Evolutionary conservation across 2,888 invertebrate genomes (phyloP).

Genomic region (Entomobrya proxima): DNA sequence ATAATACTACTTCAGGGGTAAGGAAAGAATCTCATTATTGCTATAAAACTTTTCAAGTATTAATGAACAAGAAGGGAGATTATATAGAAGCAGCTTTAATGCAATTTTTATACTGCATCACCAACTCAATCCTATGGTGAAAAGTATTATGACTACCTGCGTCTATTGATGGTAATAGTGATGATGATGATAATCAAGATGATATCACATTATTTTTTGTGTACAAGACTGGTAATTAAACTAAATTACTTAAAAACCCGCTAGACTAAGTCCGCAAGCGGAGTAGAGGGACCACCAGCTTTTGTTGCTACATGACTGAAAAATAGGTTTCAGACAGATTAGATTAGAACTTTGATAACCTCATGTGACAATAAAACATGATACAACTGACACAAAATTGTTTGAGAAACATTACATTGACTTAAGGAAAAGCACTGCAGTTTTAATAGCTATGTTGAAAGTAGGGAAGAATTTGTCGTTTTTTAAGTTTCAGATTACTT

Average conservation of each 20-base stretch:
- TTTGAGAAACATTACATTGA: background rate
- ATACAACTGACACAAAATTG: constrained; percentile 82
- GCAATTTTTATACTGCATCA: background rate
- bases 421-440: background rate
- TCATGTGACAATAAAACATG: constrained; percentile 80
- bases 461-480: background rate
- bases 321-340: background rate
- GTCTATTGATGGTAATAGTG: constrained; percentile 1
- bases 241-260: constrained; percentile 76
- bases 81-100: background rate
- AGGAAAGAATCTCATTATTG: constrained; percentile 56
- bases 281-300: background rate
- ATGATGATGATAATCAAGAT: constrained; percentile 40
- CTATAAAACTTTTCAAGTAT: constrained; percentile 10
- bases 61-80: constrained; percentile 1
- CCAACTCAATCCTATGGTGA: background rate
- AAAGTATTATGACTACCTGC: background rate
- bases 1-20: constrained; percentile 47
- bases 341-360: constrained; percentile 20
- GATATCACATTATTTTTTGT: constrained; percentile 41
- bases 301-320: background rate
- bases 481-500: constrained; percentile 4
- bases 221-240: constrained; percentile 45
- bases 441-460: background rate
- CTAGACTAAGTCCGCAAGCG: constrained; percentile 13